Evolutionary conservation across 1,140 invertebrate species (phyloP), one percentile per base, ranked within the genome.

Genomic region (Drosophila tani): DNA sequence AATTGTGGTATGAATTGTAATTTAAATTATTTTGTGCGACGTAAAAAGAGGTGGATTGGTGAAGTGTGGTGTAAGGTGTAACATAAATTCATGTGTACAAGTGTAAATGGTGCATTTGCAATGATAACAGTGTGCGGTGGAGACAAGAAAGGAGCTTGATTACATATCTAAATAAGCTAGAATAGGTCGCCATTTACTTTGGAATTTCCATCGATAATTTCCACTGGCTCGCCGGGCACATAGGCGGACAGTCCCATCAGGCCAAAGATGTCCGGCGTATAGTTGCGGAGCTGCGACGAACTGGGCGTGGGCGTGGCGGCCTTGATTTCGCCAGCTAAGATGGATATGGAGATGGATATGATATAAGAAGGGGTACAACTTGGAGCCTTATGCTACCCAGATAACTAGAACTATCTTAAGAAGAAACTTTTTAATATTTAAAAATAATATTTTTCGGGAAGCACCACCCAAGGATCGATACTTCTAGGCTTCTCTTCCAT

Each of bases 191-290:
- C 79, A 75, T 91, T 87, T 93, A 94, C 94, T 93, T 93, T 94
- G 49, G 94, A 94, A 90, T 94, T 94, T 43, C 94, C 94, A 59
- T 93, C 80, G 55, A 93, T 91, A 15, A 93, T 94, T 71, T 94
- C 92, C 59, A 94, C 93, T 2, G 92, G 93, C 47, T 92, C 81
- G 6, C 93, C 88, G 6, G 93, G 92, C 45, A 93, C 93, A 66
- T 93, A 94, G 0, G 93, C 81, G 27, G 93, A 93, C 17, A 94
- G 56, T 60, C 93, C 93, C 92, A 93, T 94, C 17, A 93, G 74
- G 9, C 94, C 94, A 59, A 94, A 93, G 14, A 94, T 86, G n/a
- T 92, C 91, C 29, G 92, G 91, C 45, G 88, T 90, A 49, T 91
- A 92, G 55, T 94, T 90, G 49, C 64, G 93, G 55, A 82, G 15